Base-by-base conservation (phyloP, 2,797 vertebrate genomes). In the Phyllotis vaccarum region DNA sequence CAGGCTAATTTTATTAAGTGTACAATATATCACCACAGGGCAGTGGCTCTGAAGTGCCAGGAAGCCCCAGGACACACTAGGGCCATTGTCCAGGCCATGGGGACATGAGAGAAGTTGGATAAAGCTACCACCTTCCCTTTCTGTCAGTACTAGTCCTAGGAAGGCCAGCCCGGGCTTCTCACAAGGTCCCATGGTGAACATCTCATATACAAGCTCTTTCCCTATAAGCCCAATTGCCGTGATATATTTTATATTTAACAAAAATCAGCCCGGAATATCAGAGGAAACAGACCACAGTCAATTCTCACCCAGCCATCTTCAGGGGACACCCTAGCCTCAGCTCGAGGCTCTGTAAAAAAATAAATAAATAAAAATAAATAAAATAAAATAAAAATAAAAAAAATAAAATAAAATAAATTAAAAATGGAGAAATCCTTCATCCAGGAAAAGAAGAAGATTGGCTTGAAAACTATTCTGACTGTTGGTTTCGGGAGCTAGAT, bases 121-220 rank as follows among this genome's bases (percentile, higher is more conserved):
- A 2, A 6, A 19, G 8, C 2, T 5, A 3, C 17, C 27, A 31
- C 34, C 54, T 58, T 21, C 21, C 2, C 91, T 52, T 31, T 62
- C 13, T 0, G 11, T 56, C 29, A 60, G 62, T 5, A 2, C 62
- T 6, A 27, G 24, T 64, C 54, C 24, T 16, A 19, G 58, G 24
- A 72, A 7, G 1, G 7, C 46, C n/a, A 83, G 2, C 3, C 60
- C 14, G 40, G 87, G 68, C 29, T n/a, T 29, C 8, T 79, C 79
- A 6, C 0, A 0, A 1, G 13, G 14, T 12, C n/a, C 46, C 66
- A 6, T 34, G 5, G 34, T 60, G 37, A 46, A 1, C 3, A 0
- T 11, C 10, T 29, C 17, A 6, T 1, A 46, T 16, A 22, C 2
- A 2, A 11, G 14, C 5, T 54, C 34, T 37, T 37, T 29, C 34